A percentile compares a stretch with the other conserved stretches of the same genome.
These are phyloP conservation scores for Peromyscus californicus DNA, from an alignment of 2,113 vertebrate species.

Conservation along the genomic window DNA sequence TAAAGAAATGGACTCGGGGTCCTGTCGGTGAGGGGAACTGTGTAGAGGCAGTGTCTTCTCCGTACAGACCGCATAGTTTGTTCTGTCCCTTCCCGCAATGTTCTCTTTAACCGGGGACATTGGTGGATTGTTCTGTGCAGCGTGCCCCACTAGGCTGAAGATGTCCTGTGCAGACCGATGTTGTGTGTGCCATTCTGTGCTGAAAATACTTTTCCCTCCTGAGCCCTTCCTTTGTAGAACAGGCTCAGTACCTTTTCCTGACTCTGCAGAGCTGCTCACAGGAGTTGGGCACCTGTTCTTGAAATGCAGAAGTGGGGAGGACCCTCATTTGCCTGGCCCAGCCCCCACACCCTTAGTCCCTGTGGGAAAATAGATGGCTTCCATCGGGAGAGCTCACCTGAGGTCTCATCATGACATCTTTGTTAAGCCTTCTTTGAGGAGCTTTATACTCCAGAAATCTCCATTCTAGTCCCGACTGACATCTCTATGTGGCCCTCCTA, in stretches of 20 bases:
- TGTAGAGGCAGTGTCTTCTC: not conserved
- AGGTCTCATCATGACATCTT: not conserved
- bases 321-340: not conserved
- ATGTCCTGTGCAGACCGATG: no score
- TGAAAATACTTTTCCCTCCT: not conserved
- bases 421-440: not conserved
- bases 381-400: not conserved
- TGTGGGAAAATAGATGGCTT: not conserved
- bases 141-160: not conserved
- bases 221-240: not conserved
- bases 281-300: not conserved
- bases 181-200: fast-evolving
- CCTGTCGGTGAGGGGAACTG: not conserved
- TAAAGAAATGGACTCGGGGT: not conserved
- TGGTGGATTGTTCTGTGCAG: not conserved
- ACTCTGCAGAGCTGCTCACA: not conserved
- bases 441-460: not conserved
- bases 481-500: not conserved
- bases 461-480: not conserved
- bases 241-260: not conserved
- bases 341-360: not conserved
- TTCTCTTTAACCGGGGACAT: not conserved
- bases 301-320: not conserved
- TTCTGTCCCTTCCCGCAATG: not conserved
- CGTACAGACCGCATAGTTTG: not conserved